A percentile compares a stretch with the other conserved stretches of the same genome.
phyloP scores from a whole-genome alignment of 2,888 invertebrate species.

The Lasioglossum malachurum region DNA sequence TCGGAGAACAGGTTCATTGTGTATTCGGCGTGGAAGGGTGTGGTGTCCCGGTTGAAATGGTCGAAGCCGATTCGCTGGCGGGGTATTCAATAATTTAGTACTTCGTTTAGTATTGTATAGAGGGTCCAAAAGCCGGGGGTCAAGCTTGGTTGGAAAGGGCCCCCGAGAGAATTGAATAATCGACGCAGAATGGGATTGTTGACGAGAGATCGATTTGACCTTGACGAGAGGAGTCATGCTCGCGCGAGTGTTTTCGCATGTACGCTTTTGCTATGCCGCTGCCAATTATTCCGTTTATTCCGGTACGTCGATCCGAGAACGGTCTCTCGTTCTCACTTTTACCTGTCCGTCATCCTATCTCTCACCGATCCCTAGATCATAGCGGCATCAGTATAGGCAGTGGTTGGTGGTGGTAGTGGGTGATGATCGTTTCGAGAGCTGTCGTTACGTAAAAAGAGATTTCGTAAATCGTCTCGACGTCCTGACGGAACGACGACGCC shows the following conservation, averaged over 20 bases:
- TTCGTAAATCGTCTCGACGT: slow-evolving; percentile 67
- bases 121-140: neutral
- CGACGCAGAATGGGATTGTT: neutral
- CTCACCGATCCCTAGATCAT: neutral
- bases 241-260: slow-evolving; percentile 14
- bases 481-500: slow-evolving; percentile 45
- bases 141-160: neutral
- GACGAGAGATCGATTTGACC: slow-evolving; percentile 47
- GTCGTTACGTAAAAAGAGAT: slow-evolving; percentile 66
- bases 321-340: slow-evolving; percentile 59
- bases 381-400: neutral
- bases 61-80: neutral
- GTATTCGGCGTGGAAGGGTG: neutral
- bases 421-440: slow-evolving; percentile 19
- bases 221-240: slow-evolving; percentile 41
- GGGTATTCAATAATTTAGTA: neutral
- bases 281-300: slow-evolving; percentile 72
- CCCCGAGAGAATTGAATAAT: slow-evolving; percentile 13
- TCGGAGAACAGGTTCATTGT: neutral
- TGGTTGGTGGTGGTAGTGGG: slow-evolving; percentile 2
- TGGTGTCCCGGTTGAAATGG: neutral
- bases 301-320: slow-evolving; percentile 41
- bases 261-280: slow-evolving; percentile 22
- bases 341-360: slow-evolving; percentile 58
- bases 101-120: neutral